Conservation (phyloP, 2,888 invertebrate genomes). For the Strigamia transsilvanica region DNA sequence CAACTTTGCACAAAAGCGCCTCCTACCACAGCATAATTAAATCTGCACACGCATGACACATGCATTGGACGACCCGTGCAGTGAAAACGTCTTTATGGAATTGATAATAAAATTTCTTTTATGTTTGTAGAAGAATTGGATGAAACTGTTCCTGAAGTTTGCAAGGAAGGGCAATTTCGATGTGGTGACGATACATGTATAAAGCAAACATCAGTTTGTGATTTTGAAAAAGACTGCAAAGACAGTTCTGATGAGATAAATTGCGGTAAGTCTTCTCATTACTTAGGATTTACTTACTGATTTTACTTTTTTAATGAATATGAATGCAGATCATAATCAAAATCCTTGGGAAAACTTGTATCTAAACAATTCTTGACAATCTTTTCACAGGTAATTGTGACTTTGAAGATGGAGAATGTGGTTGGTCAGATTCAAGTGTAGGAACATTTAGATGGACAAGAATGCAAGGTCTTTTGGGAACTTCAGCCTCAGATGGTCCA, state of each 20-base stretch:
- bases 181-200: background rate
- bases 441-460: background rate
- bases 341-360: background rate
- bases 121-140: background rate
- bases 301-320: too few species aligned
- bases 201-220: background rate
- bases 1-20: too few species aligned
- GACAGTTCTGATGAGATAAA: background rate
- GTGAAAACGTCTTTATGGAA: too few species aligned
- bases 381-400: background rate
- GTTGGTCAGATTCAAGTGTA: constrained; percentile 38
- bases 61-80: too few species aligned
- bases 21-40: too few species aligned
- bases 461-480: background rate
- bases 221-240: background rate
- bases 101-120: background rate
- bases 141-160: background rate
- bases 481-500: background rate
- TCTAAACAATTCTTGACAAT: background rate
- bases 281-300: too few species aligned
- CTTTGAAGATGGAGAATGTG: constrained; percentile 21
- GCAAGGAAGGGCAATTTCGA: background rate
- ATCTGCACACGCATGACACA: too few species aligned
- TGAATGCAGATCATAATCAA: too few species aligned
- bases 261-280: background rate